Percentiles rank a stretch among this genome's conserved stretches.
phyloP scores from a whole-genome alignment of 2,113 vertebrate genomes.

The Dromiciops gliroides region DNA sequence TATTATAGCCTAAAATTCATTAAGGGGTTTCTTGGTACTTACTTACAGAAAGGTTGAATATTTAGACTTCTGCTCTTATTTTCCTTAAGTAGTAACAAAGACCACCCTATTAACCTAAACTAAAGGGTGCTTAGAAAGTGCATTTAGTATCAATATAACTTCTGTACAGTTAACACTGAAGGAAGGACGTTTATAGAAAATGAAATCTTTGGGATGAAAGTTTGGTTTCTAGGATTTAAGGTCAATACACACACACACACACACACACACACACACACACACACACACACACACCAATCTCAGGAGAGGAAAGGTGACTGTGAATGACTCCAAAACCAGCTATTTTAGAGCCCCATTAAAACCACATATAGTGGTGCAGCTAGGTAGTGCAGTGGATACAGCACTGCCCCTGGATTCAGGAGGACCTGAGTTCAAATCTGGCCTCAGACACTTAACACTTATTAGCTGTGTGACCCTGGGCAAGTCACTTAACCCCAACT shows the following conservation, averaged over 20 bases:
- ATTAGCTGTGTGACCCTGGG: too few relatives aligned
- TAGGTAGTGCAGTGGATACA: too few relatives aligned
- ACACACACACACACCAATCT: not conserved
- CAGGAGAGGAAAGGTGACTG: not conserved
- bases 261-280: too few relatives aligned
- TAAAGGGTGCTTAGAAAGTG: constrained; percentile 16
- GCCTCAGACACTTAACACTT: too few relatives aligned
- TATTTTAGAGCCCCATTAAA: not conserved
- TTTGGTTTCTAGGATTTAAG: constrained; percentile 1
- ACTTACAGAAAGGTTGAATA: constrained; percentile 7
- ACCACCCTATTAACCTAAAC: constrained; percentile 30
- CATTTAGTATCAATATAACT: not conserved
- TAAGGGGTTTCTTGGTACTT: not conserved
- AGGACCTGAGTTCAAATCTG: too few relatives aligned
- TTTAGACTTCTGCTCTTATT: not conserved
- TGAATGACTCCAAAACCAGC: not conserved
- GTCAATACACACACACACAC: not conserved
- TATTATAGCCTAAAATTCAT: not conserved
- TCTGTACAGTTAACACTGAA: constrained; percentile 46
- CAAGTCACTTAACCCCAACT: too few relatives aligned
- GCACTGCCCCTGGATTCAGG: too few relatives aligned
- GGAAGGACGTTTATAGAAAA: not conserved
- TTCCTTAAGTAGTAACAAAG: constrained; percentile 1
- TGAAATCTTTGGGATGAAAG: constrained; percentile 19
- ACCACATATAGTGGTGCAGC: not conserved